These are phyloP conservation scores for Akabosia matsudoensis DNA, from an alignment of 1,140 invertebrate species.

Conservation along the genomic window DNA sequence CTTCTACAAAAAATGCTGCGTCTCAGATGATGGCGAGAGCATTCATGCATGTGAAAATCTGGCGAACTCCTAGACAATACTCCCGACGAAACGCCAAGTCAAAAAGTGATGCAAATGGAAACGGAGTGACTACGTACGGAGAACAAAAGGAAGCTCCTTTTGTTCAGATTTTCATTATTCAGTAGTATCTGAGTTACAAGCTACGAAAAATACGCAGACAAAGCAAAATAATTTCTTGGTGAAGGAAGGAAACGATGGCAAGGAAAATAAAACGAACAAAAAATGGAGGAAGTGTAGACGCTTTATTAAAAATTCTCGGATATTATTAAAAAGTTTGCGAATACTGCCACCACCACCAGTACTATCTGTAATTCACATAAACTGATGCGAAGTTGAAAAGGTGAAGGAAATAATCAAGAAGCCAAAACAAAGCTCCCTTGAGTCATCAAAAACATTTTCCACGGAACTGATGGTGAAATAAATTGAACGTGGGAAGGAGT, in stretches of 20 bases:
- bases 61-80: no score
- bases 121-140: background rate
- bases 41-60: background rate
- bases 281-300: background rate
- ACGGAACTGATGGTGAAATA: no score
- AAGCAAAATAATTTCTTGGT: background rate
- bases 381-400: background rate
- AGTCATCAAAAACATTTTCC: background rate
- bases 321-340: background rate
- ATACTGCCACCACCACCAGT: no score
- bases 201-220: no score
- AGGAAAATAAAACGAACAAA: background rate
- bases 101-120: background rate
- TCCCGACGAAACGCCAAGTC: background rate
- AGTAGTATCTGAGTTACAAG: no score
- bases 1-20: no score
- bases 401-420: background rate
- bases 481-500: no score
- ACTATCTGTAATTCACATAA: background rate
- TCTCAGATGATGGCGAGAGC: background rate
- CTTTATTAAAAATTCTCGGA: background rate
- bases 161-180: background rate
- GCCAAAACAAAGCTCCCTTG: background rate
- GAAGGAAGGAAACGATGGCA: background rate
- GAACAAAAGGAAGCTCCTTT: background rate